Conservation (phyloP, 2,888 invertebrate species). For the Lasioglossum zephyrum region DNA sequence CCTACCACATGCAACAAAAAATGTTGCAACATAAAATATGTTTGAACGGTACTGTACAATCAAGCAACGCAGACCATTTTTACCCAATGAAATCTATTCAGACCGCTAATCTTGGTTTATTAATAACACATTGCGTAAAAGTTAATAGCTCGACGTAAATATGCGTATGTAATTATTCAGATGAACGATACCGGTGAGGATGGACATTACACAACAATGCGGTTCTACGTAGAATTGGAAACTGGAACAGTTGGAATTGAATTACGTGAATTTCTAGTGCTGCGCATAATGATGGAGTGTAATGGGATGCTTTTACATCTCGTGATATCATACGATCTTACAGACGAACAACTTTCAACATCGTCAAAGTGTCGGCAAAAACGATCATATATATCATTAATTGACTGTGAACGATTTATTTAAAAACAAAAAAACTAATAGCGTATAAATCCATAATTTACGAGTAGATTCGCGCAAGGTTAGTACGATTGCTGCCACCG, state of each 20-base stretch:
- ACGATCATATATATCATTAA: background rate
- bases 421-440: background rate
- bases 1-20: too few relatives aligned
- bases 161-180: background rate
- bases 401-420: background rate
- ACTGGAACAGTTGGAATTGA: conserved; percentile 12
- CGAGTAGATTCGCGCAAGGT: background rate
- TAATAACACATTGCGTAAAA: background rate
- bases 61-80: background rate
- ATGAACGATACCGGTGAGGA: background rate
- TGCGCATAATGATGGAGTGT: background rate
- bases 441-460: background rate
- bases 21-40: background rate
- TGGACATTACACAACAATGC: background rate
- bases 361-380: background rate
- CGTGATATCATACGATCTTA: background rate
- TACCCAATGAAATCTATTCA: background rate
- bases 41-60: background rate
- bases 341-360: background rate
- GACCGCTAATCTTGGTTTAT: background rate
- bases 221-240: conserved; percentile 1
- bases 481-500: background rate
- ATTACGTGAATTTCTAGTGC: background rate
- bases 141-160: background rate
- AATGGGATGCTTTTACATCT: background rate